A percentile compares a stretch with the other conserved stretches of the same genome.
These are phyloP conservation scores for Elachura formosa DNA, from an alignment of 2,113 vertebrate genomes.

Conservation along the genomic window DNA sequence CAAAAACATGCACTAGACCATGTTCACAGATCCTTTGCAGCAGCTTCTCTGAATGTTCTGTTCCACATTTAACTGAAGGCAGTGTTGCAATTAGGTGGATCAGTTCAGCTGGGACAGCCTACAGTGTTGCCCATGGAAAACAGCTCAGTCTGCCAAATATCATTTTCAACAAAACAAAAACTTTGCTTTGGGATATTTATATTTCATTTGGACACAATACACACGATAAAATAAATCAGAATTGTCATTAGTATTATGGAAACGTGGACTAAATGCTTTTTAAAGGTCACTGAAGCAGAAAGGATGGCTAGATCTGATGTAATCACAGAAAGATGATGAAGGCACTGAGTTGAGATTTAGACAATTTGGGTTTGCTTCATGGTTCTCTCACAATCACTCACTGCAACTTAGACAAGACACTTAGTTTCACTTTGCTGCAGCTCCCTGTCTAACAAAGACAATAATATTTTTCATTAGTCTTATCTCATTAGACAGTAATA, in stretches of 20 bases:
- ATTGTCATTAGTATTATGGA: neutral
- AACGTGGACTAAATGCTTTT: neutral
- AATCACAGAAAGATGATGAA: neutral
- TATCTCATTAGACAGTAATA: neutral
- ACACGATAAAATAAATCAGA: neutral
- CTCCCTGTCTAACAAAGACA: neutral
- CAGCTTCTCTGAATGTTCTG: neutral
- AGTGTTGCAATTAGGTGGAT: neutral
- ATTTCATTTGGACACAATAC: neutral
- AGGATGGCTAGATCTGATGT: neutral
- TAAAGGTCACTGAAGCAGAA: neutral
- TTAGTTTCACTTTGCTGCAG: neutral
- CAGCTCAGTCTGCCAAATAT: neutral
- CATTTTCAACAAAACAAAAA: neutral
- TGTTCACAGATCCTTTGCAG: neutral
- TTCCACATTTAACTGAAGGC: neutral
- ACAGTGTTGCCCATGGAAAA: neutral
- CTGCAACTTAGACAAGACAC: neutral
- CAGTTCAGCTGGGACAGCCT: neutral
- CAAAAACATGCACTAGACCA: neutral
- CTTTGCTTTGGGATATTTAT: neutral
- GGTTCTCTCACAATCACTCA: neutral
- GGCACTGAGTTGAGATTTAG: neutral
- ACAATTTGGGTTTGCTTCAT: neutral
- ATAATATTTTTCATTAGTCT: neutral